phyloP scores from a whole-genome alignment of 2,888 invertebrate species.

The Taenaris catops region DNA sequence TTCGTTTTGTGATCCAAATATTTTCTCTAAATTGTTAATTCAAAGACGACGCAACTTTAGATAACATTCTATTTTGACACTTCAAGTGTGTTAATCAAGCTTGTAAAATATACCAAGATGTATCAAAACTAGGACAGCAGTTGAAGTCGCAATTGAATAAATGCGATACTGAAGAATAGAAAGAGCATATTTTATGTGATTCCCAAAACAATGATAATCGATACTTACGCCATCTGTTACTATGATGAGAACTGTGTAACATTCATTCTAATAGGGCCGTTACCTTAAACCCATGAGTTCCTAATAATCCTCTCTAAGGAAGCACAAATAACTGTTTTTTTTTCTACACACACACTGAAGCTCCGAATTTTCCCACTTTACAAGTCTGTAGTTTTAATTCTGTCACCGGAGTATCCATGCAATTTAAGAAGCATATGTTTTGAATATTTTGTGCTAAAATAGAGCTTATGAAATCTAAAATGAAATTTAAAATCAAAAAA shows the following conservation, averaged over 20 bases:
- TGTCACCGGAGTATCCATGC: conserved; percentile 68
- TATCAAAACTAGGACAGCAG: too few species aligned
- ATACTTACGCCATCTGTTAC: conserved; percentile 61
- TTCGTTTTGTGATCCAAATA: too few species aligned
- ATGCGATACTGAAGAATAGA: conserved; percentile 57
- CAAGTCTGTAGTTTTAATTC: conserved; percentile 37
- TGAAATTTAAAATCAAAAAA: too few species aligned
- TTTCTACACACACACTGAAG: conserved; percentile 74
- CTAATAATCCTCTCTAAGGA: conserved; percentile 32
- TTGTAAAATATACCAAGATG: too few species aligned
- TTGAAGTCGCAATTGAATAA: conserved; percentile 33
- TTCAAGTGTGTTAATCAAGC: too few species aligned
- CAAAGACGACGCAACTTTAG: too few species aligned
- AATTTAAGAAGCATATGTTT: conserved; percentile 38
- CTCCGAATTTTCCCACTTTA: conserved; percentile 44
- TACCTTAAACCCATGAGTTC: conserved; percentile 52
- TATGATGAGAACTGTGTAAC: conserved; percentile 45
- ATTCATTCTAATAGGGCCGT: conserved; percentile 37
- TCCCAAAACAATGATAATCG: conserved; percentile 66
- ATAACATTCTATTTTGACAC: too few species aligned
- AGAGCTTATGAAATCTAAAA: conserved; percentile 7
- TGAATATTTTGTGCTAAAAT: conserved; percentile 6
- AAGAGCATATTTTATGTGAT: conserved; percentile 52
- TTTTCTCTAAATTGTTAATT: too few species aligned
- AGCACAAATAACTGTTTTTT: conserved; percentile 59